These are phyloP conservation scores for Lordiphosa fenestrarum DNA, from an alignment of 2,888 invertebrate genomes.

Conservation along the genomic window DNA sequence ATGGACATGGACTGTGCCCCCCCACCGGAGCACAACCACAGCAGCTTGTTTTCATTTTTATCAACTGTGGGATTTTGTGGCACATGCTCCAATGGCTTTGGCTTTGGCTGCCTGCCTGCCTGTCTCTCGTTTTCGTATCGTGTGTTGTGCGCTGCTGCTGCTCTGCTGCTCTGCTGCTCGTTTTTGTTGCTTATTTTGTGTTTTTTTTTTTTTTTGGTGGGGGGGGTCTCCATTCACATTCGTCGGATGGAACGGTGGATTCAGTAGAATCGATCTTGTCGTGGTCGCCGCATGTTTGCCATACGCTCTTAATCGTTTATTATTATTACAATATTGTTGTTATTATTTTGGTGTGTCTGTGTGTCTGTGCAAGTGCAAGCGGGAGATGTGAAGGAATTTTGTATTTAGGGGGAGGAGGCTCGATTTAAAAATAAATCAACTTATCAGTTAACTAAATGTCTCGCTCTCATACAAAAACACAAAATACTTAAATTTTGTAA, in stretches of 20 bases:
- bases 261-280: slow-evolving; percentile 80
- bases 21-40: no score
- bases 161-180: slow-evolving; percentile 11
- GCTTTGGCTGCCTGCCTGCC: background rate
- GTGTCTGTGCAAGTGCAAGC: slow-evolving; percentile 32
- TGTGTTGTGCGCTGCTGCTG: slow-evolving; percentile 5
- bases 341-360: background rate
- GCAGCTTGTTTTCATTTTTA: slow-evolving; percentile 12
- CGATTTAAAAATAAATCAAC: no score
- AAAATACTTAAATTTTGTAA: slow-evolving; percentile 9
- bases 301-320: slow-evolving; percentile 3
- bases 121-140: no score
- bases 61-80: slow-evolving; percentile 20
- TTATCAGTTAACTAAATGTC: no score
- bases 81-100: slow-evolving; percentile 18
- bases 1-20: no score
- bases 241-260: slow-evolving; percentile 33
- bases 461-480: background rate
- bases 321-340: no score
- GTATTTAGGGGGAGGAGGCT: no score
- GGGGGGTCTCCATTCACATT: slow-evolving; percentile 43
- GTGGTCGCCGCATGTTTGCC: slow-evolving; percentile 70
- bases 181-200: no score
- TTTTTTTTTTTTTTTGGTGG: no score
- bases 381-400: background rate